Conservation (phyloP, 2,797 vertebrate genomes). For the Kryptopterus vitreolus region DNA sequence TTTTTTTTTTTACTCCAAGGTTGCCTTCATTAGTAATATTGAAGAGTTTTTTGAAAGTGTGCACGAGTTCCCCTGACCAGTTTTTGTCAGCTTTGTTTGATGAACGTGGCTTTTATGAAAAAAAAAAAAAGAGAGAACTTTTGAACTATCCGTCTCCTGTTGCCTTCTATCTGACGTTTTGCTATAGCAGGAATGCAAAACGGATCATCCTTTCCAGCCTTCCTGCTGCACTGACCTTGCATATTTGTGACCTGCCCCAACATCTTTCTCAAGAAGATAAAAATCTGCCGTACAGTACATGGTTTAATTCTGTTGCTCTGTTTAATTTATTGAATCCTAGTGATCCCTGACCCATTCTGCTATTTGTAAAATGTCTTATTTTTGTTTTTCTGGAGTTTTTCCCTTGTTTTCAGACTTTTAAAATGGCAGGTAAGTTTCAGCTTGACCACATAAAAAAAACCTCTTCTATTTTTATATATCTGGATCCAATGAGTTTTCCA, state of each 20-base stretch:
- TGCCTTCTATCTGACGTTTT: neutral
- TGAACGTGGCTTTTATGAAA: neutral
- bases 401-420: neutral
- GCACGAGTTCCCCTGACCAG: neutral
- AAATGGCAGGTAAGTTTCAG: neutral
- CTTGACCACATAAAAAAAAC: no score
- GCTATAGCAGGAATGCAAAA: conserved; percentile 22
- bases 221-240: conserved; percentile 10
- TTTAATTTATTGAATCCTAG: neutral
- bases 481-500: no score
- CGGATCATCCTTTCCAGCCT: neutral
- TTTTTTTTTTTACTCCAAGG: neutral
- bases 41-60: neutral
- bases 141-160: neutral
- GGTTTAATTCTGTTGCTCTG: neutral
- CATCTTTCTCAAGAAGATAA: neutral
- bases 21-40: neutral
- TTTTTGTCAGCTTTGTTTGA: neutral
- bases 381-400: no score
- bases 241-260: neutral
- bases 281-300: neutral
- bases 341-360: neutral
- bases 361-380: neutral
- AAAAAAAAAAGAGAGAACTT: neutral
- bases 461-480: neutral